These are phyloP conservation scores for Barnardius zonarius DNA, from an alignment of 2,113 vertebrate species.

Conservation along the genomic window DNA sequence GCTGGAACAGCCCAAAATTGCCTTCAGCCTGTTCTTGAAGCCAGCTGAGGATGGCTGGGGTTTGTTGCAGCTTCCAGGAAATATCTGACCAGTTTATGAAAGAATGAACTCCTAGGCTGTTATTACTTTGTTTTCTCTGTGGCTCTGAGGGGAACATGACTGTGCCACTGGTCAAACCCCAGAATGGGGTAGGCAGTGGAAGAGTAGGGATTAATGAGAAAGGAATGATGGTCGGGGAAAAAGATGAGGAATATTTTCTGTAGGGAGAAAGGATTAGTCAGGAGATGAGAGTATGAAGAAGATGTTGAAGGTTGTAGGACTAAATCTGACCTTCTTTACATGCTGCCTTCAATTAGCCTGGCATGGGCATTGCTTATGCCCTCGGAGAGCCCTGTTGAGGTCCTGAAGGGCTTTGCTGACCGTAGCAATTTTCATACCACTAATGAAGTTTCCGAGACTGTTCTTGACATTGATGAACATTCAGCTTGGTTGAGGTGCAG, in stretches of 20 bases:
- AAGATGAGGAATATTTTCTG: background rate
- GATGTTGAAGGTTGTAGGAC: background rate
- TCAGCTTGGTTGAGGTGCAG: background rate
- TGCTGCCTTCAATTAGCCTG: background rate
- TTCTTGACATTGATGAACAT: rapidly evolving
- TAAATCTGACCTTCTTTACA: background rate
- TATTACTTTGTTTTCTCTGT: background rate
- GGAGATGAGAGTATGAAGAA: background rate
- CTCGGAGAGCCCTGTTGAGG: background rate
- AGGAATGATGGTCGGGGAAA: background rate
- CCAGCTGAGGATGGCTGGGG: background rate
- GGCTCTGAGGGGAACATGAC: background rate
- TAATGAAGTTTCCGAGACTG: background rate
- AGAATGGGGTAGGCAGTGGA: background rate
- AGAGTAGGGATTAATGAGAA: background rate
- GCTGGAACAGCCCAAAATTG: background rate
- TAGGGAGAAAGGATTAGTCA: background rate
- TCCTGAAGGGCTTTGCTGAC: constrained; percentile 10
- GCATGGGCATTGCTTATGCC: rapidly evolving
- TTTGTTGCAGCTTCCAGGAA: constrained; percentile 33
- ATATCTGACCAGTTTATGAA: background rate
- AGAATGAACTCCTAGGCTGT: background rate
- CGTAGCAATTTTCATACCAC: background rate
- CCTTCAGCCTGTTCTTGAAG: background rate
- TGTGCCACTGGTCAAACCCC: background rate